These are phyloP conservation scores for Brevimyrus niger DNA, from an alignment of 2,113 vertebrate genomes.

Conservation along the genomic window DNA sequence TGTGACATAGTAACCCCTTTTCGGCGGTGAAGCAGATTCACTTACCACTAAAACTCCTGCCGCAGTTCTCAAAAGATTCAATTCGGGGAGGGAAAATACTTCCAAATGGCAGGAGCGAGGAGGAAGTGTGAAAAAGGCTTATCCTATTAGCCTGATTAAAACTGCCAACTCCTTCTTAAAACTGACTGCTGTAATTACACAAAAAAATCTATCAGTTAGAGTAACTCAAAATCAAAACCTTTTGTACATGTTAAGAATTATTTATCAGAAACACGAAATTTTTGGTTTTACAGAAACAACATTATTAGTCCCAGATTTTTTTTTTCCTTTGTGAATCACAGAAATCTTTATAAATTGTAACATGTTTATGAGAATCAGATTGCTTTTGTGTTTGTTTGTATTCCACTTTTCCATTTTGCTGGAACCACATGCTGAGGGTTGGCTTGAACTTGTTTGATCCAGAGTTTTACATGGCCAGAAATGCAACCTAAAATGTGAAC, in stretches of 20 bases:
- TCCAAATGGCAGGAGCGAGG: not conserved
- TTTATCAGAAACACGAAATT: not conserved
- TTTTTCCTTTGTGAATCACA: not conserved
- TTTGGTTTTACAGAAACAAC: not conserved
- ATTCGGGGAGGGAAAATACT: conserved; percentile 17
- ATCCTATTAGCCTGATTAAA: not conserved
- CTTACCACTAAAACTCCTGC: conserved; percentile 53
- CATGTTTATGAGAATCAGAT: not conserved
- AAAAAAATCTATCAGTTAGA: not conserved
- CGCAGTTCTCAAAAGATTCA: conserved; percentile 56
- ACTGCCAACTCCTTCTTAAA: not conserved
- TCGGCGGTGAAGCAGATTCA: conserved; percentile 55
- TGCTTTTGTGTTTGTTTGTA: not conserved
- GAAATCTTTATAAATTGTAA: not conserved
- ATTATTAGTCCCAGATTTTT: not conserved
- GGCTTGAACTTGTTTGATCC: not conserved
- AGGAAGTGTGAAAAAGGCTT: not conserved
- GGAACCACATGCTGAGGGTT: not conserved
- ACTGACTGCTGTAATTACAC: not conserved
- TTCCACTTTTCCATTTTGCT: not conserved
- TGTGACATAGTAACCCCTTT: conserved; percentile 52
- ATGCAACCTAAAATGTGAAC: not conserved
- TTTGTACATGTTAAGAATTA: not conserved
- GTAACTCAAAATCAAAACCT: not conserved
- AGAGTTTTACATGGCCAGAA: not conserved